Base-by-base conservation (phyloP, 2,888 invertebrate genomes). In the Acrobasis repandana region DNA sequence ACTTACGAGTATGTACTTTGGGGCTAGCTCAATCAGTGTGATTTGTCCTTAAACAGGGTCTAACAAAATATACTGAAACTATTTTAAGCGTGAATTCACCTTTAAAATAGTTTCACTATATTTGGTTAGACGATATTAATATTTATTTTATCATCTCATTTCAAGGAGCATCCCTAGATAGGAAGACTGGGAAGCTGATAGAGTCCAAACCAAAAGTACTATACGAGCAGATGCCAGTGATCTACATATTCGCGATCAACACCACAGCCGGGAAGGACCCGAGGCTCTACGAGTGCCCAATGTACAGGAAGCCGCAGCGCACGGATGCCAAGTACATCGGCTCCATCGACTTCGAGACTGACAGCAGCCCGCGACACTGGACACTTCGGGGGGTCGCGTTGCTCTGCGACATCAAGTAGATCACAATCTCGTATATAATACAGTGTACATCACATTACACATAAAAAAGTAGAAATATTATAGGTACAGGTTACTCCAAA, bases 271-370 rank as follows among this genome's bases (percentile, higher is more conserved):
- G 97, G 14, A 98, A 98, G 85, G 97, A 97, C 86, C 96, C 97
- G 0, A 95, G 96, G 71, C 90, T 98, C 9, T 99, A 99, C 84
- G 98, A 98, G 82, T 99, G 99, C 78, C 99, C 99, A 0, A 98
- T 99, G 69, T 99, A 99, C 86, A 94, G 98, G 72, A 99, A 99
- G 80, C 98, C 98, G 0, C 96, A 97, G 76, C 93, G 99, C 68
- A 98, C 98, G 0, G 98, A 99, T 88, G 95, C 96, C 60, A 98
- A 98, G 81, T 99, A 98, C 88, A 98, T 99, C 57, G 97, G 98
- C 1, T 98, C 98, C 0, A 97, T 98, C 65, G 98, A 98, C 89
- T 97, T 99, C 77, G 98, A 98, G 91, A 97, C 96, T 0, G 97
- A 98, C 82, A 96, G 96, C 76, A 97, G 96, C 88, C 97, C 98